These are phyloP conservation scores for Dipodomys ordii DNA, from an alignment of 2,113 vertebrate species.

Conservation along the genomic window DNA sequence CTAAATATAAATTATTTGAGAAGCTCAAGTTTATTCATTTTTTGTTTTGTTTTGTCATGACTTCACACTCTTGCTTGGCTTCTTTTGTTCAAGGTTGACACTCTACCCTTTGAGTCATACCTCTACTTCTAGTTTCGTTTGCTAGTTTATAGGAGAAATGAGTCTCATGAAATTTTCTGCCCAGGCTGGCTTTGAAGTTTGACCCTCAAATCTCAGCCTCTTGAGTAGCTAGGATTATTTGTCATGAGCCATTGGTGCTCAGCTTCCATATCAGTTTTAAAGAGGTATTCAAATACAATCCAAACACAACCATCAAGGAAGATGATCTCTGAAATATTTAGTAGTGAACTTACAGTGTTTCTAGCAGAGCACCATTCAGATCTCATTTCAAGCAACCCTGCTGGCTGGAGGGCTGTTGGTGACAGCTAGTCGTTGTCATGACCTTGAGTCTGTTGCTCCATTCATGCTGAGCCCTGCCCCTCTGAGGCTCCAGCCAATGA, in stretches of 20 bases:
- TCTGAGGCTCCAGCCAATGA: too few relatives aligned
- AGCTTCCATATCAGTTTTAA: not conserved
- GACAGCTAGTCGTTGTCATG: not conserved
- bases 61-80: too few relatives aligned
- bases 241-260: too few relatives aligned
- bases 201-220: too few relatives aligned
- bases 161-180: too few relatives aligned
- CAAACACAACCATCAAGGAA: not conserved
- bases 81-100: too few relatives aligned
- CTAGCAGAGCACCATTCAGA: accelerated
- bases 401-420: not conserved
- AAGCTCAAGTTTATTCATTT: not conserved
- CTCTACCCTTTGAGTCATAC: too few relatives aligned
- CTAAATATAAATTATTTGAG: not conserved
- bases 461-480: not conserved
- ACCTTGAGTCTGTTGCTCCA: not conserved
- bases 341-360: not conserved
- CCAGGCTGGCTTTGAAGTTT: too few relatives aligned
- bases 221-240: too few relatives aligned
- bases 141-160: too few relatives aligned
- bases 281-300: not conserved
- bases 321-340: not conserved
- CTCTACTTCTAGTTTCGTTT: too few relatives aligned
- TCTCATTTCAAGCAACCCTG: not conserved
- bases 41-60: too few relatives aligned